Evolutionary conservation across 2,797 vertebrate genomes (phyloP).

Genomic region (Pseudocheirus occidentalis): DNA sequence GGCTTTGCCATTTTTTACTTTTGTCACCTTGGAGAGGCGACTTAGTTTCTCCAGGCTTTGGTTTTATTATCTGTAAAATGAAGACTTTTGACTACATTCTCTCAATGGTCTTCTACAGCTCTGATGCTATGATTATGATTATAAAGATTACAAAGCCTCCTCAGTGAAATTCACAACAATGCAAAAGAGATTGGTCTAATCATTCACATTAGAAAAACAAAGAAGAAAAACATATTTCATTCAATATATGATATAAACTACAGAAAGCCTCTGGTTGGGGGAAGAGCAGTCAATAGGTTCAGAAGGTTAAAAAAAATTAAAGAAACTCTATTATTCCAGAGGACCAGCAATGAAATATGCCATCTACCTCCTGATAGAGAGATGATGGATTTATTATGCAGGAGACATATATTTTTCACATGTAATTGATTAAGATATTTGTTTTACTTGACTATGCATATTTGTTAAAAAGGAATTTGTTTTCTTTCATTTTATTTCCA

Average conservation of each 20-base stretch:
- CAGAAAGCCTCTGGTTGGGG: neutral
- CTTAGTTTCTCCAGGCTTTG: neutral
- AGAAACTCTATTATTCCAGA: neutral
- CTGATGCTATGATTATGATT: neutral
- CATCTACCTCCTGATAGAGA: neutral
- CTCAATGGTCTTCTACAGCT: neutral
- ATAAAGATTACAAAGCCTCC: neutral
- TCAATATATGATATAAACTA: neutral
- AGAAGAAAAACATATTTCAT: neutral
- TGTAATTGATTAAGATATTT: neutral
- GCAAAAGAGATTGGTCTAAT: neutral
- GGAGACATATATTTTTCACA: neutral
- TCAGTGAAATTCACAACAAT: neutral
- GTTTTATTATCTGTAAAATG: neutral
- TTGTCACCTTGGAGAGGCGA: neutral
- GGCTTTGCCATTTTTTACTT: neutral
- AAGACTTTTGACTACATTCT: neutral
- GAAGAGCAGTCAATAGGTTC: neutral
- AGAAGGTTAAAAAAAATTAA: neutral
- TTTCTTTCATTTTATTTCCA: neutral
- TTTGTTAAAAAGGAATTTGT: neutral
- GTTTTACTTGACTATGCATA: neutral
- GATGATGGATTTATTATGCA: neutral
- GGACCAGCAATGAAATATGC: neutral
- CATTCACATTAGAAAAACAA: neutral